These are phyloP conservation scores for Spongilla lacustris DNA, from an alignment of 37 sponge, comb jelly and placozoan genomes.

Conservation along the genomic window DNA sequence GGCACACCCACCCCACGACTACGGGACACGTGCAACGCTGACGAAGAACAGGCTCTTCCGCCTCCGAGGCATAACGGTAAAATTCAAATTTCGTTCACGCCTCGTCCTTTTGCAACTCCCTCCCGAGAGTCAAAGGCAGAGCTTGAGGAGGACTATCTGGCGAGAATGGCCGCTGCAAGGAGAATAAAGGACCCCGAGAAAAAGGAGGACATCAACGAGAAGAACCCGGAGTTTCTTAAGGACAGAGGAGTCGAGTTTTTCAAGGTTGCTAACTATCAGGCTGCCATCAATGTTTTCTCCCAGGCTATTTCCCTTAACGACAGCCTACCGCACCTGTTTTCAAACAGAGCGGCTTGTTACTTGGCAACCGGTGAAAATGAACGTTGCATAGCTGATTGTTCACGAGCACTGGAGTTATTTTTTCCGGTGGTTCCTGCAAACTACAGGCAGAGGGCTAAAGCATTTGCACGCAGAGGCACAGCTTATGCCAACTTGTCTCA, in stretches of 20 bases:
- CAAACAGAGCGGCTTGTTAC: slow-evolving; percentile 87
- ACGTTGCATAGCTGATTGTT: slow-evolving; percentile 73
- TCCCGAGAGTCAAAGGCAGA: slow-evolving; percentile 85
- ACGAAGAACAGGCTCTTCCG: background rate
- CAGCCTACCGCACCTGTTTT: slow-evolving; percentile 79
- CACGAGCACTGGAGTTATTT: slow-evolving; percentile 79
- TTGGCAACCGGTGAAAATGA: slow-evolving; percentile 57
- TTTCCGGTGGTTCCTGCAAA: slow-evolving; percentile 90
- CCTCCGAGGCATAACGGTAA: slow-evolving; percentile 65
- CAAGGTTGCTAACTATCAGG: slow-evolving; percentile 79
- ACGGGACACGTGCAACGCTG: background rate
- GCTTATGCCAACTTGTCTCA: slow-evolving; percentile 75
- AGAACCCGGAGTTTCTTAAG: slow-evolving; percentile 91
- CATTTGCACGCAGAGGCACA: slow-evolving; percentile 87
- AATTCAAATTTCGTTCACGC: slow-evolving; percentile 90
- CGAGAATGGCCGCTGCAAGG: slow-evolving; percentile 92
- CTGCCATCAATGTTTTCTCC: slow-evolving; percentile 93
- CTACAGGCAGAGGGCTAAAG: slow-evolving; percentile 66
- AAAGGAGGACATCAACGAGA: slow-evolving; percentile 70
- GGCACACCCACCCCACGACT: background rate
- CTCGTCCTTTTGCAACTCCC: slow-evolving; percentile 91
- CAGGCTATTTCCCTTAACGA: slow-evolving; percentile 84
- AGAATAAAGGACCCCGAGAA: slow-evolving; percentile 39
- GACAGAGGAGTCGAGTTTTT: slow-evolving; percentile 92
- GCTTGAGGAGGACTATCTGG: slow-evolving; percentile 94